These are phyloP conservation scores for Liasis olivaceus DNA, from an alignment of 2,797 vertebrate species.

Conservation along the genomic window DNA sequence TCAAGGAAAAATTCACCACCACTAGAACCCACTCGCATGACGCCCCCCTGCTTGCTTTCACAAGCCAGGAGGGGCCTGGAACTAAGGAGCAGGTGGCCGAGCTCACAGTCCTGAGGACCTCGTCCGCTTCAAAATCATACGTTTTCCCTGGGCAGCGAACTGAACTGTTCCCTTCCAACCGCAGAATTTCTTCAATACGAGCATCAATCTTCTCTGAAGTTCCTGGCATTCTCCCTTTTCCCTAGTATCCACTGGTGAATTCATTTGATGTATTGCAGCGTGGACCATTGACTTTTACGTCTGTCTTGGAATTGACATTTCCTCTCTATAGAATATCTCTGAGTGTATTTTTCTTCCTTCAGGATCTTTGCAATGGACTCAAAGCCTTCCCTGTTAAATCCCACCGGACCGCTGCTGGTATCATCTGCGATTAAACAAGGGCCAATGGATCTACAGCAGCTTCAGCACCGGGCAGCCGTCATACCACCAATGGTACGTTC, in stretches of 20 bases:
- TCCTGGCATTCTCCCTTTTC: neutral
- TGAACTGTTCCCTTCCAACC: neutral
- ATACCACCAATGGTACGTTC: conserved; percentile 92
- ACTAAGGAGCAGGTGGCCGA: no score
- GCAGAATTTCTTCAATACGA: neutral
- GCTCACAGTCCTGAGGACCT: no score
- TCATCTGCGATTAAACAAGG: conserved; percentile 85
- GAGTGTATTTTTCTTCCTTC: conserved; percentile 3
- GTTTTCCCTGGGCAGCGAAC: neutral
- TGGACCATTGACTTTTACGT: neutral
- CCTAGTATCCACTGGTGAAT: neutral
- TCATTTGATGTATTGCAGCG: neutral
- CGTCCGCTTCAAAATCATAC: no score
- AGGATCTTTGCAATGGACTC: conserved; percentile 89
- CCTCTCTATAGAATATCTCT: neutral
- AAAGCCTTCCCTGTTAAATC: conserved; percentile 87
- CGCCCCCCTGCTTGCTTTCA: no score
- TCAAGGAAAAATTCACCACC: no score
- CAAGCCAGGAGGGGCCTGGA: no score
- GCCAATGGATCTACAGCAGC: conserved; percentile 90
- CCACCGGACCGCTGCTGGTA: conserved; percentile 85
- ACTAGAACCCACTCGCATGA: no score
- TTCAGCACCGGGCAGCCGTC: conserved; percentile 91
- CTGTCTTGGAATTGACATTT: neutral
- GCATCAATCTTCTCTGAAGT: neutral